phyloP scores from a whole-genome alignment of 2,113 vertebrate species.

The Coryphaenoides rupestris region DNA sequence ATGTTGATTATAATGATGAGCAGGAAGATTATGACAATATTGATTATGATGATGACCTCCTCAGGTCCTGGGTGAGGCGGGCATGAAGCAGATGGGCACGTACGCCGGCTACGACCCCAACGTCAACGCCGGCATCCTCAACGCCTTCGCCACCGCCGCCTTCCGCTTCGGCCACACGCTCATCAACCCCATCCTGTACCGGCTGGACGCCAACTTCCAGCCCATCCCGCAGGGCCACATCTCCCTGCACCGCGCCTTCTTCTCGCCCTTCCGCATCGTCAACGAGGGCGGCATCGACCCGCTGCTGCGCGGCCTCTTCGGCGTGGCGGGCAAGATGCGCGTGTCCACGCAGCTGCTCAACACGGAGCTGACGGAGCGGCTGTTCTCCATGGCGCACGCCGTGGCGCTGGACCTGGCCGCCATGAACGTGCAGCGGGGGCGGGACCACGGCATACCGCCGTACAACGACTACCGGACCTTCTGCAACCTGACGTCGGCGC shows the following conservation, averaged over 20 bases:
- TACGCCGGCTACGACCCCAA: constrained; percentile 90
- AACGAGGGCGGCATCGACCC: constrained; percentile 98
- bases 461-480: constrained; percentile 96
- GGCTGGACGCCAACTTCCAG: constrained; percentile 86
- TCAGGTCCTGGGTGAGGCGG: constrained; percentile 87
- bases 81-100: constrained; percentile 84
- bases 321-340: constrained; percentile 93
- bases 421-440: constrained; percentile 94
- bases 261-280: constrained; percentile 95
- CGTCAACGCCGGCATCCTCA: constrained; percentile 88
- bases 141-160: constrained; percentile 91
- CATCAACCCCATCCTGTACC: constrained; percentile 89
- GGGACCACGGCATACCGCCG: constrained; percentile 94
- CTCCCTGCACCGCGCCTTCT: constrained; percentile 94
- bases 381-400: constrained; percentile 95
- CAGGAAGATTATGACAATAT: background rate
- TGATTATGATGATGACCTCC: background rate
- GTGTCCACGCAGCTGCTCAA: constrained; percentile 90
- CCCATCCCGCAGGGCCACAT: constrained; percentile 89
- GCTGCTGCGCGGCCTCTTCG: constrained; percentile 90
- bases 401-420: constrained; percentile 96
- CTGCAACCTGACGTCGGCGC: constrained; percentile 90
- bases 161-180: constrained; percentile 98
- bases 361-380: constrained; percentile 90
- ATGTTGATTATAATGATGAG: background rate